A percentile compares a stretch with the other conserved stretches of the same genome.
Conservation (phyloP, 2,113 vertebrate species). For the Hylia prasina region DNA sequence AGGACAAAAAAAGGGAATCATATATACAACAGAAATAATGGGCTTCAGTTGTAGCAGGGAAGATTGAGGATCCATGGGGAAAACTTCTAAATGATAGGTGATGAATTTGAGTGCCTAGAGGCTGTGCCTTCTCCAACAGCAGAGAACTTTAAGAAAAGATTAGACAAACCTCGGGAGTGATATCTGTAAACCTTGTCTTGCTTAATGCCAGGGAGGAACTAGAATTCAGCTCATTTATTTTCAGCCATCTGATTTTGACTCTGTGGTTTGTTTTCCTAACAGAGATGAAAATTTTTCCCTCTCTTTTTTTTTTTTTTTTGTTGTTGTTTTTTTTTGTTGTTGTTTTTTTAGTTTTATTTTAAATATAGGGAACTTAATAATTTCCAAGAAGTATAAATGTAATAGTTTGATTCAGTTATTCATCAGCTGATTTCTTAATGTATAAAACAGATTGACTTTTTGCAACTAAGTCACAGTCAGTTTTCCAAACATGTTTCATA, state of each 20-base stretch:
- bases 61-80: neutral
- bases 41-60: neutral
- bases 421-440: neutral
- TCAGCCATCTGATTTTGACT: neutral
- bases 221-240: neutral
- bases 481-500: neutral
- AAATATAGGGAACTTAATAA: neutral
- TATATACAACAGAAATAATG: neutral
- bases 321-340: too few species aligned
- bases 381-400: neutral
- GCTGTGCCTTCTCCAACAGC: neutral
- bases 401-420: neutral
- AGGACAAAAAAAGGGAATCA: neutral
- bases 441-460: neutral
- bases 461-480: neutral
- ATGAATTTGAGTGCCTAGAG: neutral
- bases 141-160: neutral
- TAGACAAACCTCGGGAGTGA: neutral
- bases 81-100: neutral
- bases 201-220: neutral
- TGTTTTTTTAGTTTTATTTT: neutral
- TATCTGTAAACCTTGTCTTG: neutral
- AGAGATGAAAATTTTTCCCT: neutral
- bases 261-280: neutral
- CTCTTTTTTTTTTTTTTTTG: accelerated